Conservation (phyloP, 1,140 invertebrate genomes). For the Magallana ariakensis region DNA sequence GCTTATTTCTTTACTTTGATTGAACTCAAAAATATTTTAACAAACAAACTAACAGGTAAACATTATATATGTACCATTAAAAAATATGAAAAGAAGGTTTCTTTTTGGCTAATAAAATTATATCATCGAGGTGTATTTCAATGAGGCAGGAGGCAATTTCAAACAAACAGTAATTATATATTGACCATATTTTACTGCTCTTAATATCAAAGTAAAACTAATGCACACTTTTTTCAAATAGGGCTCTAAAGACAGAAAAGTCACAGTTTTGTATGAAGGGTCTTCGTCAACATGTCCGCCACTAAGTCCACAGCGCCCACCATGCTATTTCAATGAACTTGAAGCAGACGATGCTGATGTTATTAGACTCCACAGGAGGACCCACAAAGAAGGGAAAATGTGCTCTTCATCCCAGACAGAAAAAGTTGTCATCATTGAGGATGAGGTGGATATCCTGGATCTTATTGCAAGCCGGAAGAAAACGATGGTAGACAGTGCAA, state of each 20-base stretch:
- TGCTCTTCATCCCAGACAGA: not conserved
- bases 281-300: not conserved
- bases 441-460: not conserved
- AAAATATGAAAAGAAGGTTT: too few species aligned
- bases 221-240: not conserved
- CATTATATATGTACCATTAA: too few species aligned
- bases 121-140: too few species aligned
- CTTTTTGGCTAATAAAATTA: too few species aligned
- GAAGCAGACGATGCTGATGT: not conserved
- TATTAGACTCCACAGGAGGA: not conserved
- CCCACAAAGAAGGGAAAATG: not conserved
- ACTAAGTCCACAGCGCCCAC: not conserved
- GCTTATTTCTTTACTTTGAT: too few species aligned
- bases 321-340: not conserved
- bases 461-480: not conserved
- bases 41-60: too few species aligned
- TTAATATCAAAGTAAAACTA: too few species aligned
- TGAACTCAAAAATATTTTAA: too few species aligned
- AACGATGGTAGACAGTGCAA: not conserved
- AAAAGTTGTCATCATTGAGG: not conserved
- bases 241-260: not conserved
- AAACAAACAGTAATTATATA: not conserved
- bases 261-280: not conserved
- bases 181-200: not conserved
- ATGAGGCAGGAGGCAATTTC: not conserved